These are phyloP conservation scores for Melanostigma gelatinosum DNA, from an alignment of 2,113 vertebrate genomes.

Conservation along the genomic window DNA sequence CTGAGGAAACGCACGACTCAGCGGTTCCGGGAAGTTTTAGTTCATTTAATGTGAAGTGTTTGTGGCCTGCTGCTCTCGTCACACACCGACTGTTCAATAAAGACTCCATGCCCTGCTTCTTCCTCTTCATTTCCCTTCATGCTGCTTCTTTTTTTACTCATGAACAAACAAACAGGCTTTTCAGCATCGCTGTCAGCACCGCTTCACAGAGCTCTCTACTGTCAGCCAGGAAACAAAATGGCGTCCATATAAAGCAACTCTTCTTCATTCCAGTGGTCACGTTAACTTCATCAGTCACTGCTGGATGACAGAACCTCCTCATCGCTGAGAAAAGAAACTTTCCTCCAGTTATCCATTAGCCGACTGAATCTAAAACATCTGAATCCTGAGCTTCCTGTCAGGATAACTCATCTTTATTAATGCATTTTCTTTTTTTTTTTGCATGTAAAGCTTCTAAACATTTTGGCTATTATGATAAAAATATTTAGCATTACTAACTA, in stretches of 20 bases:
- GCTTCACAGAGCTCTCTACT: not conserved
- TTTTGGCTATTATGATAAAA: not conserved
- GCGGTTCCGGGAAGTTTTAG: not conserved
- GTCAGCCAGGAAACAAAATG: conserved; percentile 5
- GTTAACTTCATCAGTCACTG: not conserved
- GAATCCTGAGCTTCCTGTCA: not conserved
- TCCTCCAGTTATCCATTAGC: not conserved
- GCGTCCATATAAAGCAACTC: not conserved
- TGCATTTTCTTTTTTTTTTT: not conserved
- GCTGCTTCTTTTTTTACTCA: not conserved
- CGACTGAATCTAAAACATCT: not conserved
- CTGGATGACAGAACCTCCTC: conserved; percentile 8
- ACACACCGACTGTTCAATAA: conserved; percentile 34
- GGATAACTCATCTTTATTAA: not conserved
- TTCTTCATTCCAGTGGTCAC: conserved; percentile 1
- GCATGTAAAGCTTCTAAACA: not conserved
- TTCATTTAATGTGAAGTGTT: not conserved
- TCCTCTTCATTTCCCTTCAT: not conserved
- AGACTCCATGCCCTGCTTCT: conserved; percentile 12
- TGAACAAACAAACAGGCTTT: conserved; percentile 9
- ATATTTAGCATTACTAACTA: too few species aligned
- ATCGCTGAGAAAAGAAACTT: not conserved
- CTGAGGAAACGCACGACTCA: not conserved
- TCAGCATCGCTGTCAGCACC: not conserved
- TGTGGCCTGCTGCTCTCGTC: conserved; percentile 8